Percentiles rank a stretch among this genome's conserved stretches.
Conservation (phyloP, 2,888 invertebrate species). For the Eristalis tenax region DNA sequence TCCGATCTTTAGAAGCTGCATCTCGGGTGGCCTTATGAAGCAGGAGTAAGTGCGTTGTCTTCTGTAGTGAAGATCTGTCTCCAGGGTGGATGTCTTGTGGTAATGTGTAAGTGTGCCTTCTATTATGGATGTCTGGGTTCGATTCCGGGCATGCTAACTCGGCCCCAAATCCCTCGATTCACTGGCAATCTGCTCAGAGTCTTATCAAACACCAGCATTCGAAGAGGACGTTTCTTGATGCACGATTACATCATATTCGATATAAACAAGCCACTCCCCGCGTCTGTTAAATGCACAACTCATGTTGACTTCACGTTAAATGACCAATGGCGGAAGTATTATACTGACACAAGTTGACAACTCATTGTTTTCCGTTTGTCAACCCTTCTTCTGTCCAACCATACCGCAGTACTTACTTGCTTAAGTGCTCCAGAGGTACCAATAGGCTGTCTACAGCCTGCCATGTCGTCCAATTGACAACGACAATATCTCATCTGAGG, state of each 20-base stretch:
- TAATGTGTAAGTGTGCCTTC: no score
- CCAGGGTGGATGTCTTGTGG: no score
- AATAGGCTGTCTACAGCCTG: conserved; percentile 42
- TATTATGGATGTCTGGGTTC: no score
- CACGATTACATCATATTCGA: no score
- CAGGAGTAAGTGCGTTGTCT: no score
- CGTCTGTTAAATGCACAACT: not conserved
- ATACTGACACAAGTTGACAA: conserved; percentile 33
- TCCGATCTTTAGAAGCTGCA: no score
- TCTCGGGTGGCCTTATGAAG: not conserved
- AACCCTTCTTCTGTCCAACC: conserved; percentile 6
- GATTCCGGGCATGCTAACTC: no score
- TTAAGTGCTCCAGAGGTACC: conserved; percentile 50
- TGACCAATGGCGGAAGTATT: conserved; percentile 58
- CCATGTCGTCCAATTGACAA: conserved; percentile 28
- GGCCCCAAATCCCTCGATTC: no score
- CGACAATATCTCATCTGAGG: conserved; percentile 68
- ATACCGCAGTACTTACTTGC: not conserved
- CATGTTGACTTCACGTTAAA: conserved; percentile 21
- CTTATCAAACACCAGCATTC: no score
- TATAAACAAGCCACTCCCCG: not conserved
- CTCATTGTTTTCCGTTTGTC: conserved; percentile 55
- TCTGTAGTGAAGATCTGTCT: no score
- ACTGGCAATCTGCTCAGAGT: no score
- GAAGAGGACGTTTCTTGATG: no score